These are phyloP conservation scores for Micropoecilia bifurca DNA, from an alignment of 2,797 vertebrate genomes.

Conservation along the genomic window DNA sequence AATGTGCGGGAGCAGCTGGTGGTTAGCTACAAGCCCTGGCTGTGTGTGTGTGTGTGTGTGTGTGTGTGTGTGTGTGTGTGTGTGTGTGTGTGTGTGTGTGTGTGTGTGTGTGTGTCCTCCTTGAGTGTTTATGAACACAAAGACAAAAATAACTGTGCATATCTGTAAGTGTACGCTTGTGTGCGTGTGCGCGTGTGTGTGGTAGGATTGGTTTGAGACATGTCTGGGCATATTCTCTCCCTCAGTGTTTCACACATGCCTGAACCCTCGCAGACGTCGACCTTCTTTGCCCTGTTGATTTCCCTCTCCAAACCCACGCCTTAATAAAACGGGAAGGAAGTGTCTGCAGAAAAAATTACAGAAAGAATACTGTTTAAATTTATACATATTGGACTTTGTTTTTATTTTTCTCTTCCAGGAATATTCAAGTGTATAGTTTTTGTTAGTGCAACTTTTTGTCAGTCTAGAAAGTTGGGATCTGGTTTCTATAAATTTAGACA, in stretches of 20 bases:
- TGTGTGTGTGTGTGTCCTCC: background rate
- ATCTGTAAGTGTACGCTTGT: background rate
- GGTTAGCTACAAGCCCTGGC: slow-evolving; percentile 30
- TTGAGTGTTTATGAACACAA: background rate
- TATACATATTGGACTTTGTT: background rate
- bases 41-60: slow-evolving; percentile 18
- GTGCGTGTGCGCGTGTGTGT: background rate
- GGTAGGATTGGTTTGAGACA: slow-evolving; percentile 46
- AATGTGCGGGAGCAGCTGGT: slow-evolving; percentile 45
- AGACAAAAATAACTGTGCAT: background rate
- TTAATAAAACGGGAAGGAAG: background rate
- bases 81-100: slow-evolving; percentile 11
- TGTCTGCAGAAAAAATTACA: background rate
- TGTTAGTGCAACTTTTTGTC: background rate
- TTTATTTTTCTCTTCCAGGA: background rate
- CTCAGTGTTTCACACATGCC: slow-evolving; percentile 20
- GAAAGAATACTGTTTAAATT: background rate
- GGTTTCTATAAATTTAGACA: background rate
- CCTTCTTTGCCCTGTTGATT: background rate
- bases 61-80: slow-evolving; percentile 1
- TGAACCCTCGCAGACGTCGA: slow-evolving; percentile 4
- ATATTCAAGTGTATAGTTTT: background rate
- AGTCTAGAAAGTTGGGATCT: background rate
- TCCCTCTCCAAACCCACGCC: background rate
- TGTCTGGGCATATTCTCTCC: slow-evolving; percentile 64